Conservation (phyloP, 37 sponge, comb jelly and placozoan genomes). For the Halisarca cf. caerulea region DNA sequence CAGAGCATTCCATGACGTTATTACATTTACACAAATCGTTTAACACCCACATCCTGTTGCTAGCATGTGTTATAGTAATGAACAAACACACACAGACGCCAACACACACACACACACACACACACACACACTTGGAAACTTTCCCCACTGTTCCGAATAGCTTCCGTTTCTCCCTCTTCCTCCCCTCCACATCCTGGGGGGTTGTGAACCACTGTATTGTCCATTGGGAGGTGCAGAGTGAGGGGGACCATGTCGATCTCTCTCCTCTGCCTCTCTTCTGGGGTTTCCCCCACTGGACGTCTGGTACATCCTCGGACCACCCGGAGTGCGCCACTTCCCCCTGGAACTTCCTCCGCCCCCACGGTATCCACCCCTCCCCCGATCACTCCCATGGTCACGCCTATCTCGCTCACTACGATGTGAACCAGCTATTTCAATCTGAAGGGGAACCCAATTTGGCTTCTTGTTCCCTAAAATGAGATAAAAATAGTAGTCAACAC, state of each 20-base stretch:
- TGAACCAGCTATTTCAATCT: conserved; percentile 35
- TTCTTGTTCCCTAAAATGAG: conserved; percentile 58
- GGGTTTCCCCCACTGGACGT: conserved; percentile 1
- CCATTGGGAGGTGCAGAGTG: conserved; percentile 27
- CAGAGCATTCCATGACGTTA: no score
- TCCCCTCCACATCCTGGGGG: conserved; percentile 17
- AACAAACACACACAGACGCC: conserved; percentile 10
- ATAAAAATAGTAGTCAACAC: no score
- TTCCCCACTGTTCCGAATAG: conserved; percentile 11
- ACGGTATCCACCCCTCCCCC: conserved; percentile 5
- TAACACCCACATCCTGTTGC: no score
- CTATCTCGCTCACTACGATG: conserved; percentile 12
- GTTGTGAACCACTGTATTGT: neutral
- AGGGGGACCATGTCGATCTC: conserved; percentile 19
- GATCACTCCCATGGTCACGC: conserved; percentile 22
- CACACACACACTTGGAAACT: conserved; percentile 2
- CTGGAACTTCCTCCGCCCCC: neutral
- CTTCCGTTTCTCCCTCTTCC: conserved; percentile 15
- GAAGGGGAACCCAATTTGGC: conserved; percentile 77
- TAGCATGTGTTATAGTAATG: no score
- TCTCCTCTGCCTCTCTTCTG: neutral
- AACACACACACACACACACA: neutral
- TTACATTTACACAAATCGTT: no score
- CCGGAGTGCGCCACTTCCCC: neutral
- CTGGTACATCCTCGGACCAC: conserved; percentile 20